phyloP scores from a whole-genome alignment of 2,888 invertebrate species.

The Xanthostigma xanthostigma region DNA sequence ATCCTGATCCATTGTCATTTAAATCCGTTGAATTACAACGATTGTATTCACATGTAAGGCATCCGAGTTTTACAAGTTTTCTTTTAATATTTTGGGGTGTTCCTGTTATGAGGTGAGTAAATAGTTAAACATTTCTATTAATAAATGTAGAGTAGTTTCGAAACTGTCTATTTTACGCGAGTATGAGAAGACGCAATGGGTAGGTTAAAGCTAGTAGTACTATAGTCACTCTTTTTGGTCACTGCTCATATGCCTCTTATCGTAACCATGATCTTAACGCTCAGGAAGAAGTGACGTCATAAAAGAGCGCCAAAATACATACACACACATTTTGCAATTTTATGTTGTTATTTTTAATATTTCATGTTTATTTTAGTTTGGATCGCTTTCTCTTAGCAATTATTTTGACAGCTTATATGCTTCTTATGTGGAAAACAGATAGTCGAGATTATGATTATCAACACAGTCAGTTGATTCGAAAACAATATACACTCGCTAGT shows the following conservation, averaged over 20 bases:
- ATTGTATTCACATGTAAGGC: conserved; percentile 40
- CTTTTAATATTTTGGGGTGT: conserved; percentile 38
- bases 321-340: too few species aligned
- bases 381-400: conserved; percentile 38
- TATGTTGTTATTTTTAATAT: neutral
- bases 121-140: neutral
- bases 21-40: conserved; percentile 37
- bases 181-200: too few species aligned
- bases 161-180: too few species aligned
- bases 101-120: conserved; percentile 39
- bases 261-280: too few species aligned
- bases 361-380: conserved; percentile 25
- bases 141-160: neutral
- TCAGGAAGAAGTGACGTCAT: too few species aligned
- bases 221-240: too few species aligned
- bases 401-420: conserved; percentile 40
- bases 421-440: conserved; percentile 43
- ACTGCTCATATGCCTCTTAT: too few species aligned
- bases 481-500: conserved; percentile 29
- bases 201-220: too few species aligned
- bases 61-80: conserved; percentile 45
- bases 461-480: conserved; percentile 31
- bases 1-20: conserved; percentile 32
- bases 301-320: too few species aligned
- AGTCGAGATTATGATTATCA: conserved; percentile 39